Evolutionary conservation across 2,113 vertebrate species (phyloP).

Genomic region (Megaceryle maxima): DNA sequence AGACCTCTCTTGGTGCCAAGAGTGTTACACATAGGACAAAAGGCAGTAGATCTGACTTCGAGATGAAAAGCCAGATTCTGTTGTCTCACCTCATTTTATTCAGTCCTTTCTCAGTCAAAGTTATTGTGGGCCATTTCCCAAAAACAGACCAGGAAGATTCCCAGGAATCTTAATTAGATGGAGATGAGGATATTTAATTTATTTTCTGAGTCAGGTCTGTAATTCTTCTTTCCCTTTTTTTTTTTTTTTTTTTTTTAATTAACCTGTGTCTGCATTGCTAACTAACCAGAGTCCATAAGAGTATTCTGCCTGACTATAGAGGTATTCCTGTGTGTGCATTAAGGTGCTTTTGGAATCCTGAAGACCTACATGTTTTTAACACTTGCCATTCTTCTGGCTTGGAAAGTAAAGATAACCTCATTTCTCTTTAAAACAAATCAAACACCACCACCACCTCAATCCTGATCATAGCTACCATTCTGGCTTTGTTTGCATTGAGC

Average conservation of each 20-base stretch:
- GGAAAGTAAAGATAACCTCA: background rate
- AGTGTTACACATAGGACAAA: background rate
- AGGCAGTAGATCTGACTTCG: background rate
- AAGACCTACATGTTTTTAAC: background rate
- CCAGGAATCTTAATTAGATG: background rate
- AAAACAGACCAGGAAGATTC: background rate
- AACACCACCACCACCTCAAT: background rate
- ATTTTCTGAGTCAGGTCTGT: background rate
- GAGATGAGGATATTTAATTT: background rate
- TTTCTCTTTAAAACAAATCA: background rate
- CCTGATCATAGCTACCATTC: background rate
- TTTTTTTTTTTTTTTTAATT: background rate
- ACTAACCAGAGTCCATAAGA: background rate
- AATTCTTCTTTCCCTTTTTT: background rate
- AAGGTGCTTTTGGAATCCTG: background rate
- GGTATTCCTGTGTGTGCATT: background rate
- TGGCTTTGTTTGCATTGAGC: background rate
- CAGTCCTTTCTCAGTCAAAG: background rate
- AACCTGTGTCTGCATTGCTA: background rate
- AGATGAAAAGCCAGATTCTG: background rate
- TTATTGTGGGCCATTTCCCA: background rate
- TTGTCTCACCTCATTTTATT: background rate
- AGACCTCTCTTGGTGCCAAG: background rate
- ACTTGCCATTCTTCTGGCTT: background rate
- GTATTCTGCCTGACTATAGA: background rate